These are phyloP conservation scores for Conus ventricosus DNA, from an alignment of 1,140 invertebrate genomes.

Conservation along the genomic window DNA sequence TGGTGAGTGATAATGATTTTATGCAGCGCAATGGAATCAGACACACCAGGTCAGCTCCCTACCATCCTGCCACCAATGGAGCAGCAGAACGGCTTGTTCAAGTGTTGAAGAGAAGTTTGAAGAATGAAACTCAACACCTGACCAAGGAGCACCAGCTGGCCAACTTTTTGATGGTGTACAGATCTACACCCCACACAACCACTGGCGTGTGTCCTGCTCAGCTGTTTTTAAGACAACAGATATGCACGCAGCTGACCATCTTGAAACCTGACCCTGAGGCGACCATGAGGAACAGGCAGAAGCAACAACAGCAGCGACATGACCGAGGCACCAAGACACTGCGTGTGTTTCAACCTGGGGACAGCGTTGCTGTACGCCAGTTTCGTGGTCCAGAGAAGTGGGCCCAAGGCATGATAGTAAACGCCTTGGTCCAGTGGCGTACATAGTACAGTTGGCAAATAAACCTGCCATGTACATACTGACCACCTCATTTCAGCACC, in stretches of 20 bases:
- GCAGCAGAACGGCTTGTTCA: slow-evolving; percentile 48
- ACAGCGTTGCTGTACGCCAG: neutral
- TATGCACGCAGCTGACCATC: neutral
- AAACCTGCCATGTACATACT: too few relatives aligned
- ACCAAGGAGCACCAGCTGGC: neutral
- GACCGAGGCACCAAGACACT: neutral
- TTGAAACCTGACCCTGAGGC: neutral
- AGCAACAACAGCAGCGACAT: too few relatives aligned
- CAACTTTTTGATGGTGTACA: neutral
- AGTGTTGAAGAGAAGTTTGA: slow-evolving; percentile 38
- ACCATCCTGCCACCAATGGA: slow-evolving; percentile 42
- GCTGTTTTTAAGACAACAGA: neutral
- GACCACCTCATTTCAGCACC: too few relatives aligned
- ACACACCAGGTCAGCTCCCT: slow-evolving; percentile 44
- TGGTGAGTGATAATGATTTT: slow-evolving; percentile 71
- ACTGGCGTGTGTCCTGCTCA: too few relatives aligned
- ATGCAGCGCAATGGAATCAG: slow-evolving; percentile 57
- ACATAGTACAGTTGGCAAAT: too few relatives aligned
- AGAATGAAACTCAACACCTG: too few relatives aligned
- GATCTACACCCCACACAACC: neutral
- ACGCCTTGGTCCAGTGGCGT: neutral
- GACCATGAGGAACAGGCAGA: neutral
- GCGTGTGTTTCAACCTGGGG: neutral
- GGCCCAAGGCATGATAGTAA: neutral
- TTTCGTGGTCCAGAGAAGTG: neutral